Percentiles rank a stretch among this genome's conserved stretches.
phyloP scores from a whole-genome alignment of 2,113 vertebrate species.

The Neogobius melanostomus region DNA sequence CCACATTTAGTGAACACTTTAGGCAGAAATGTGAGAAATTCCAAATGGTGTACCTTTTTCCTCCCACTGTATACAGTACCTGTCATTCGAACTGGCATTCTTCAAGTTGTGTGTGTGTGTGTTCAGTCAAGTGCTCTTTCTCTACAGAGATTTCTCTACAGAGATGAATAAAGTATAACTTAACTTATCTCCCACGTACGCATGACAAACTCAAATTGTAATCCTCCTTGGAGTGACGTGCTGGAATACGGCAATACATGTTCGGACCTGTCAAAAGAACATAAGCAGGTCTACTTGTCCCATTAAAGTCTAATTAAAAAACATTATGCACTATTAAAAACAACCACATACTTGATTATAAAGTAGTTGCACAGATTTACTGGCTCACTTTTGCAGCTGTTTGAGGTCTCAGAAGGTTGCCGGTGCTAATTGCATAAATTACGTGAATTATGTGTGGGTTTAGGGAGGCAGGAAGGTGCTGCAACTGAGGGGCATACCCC shows the following conservation, averaged over 20 bases:
- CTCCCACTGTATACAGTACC: too few relatives aligned
- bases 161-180: too few relatives aligned
- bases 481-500: slow-evolving; percentile 21
- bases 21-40: too few relatives aligned
- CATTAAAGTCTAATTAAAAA: slow-evolving; percentile 44
- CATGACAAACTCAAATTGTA: slow-evolving; percentile 50
- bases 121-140: slow-evolving; percentile 26
- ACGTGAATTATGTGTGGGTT: slow-evolving; percentile 56
- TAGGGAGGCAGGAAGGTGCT: slow-evolving; percentile 36
- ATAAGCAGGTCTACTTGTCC: slow-evolving; percentile 16
- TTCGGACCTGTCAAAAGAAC: slow-evolving; percentile 20
- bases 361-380: slow-evolving; percentile 39
- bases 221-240: slow-evolving; percentile 43
- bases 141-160: too few relatives aligned
- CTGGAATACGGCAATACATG: slow-evolving; percentile 10
- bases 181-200: slow-evolving; percentile 38
- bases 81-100: too few relatives aligned
- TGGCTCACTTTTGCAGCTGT: slow-evolving; percentile 42
- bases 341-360: slow-evolving; percentile 34
- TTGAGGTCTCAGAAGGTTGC: slow-evolving; percentile 22
- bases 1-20: too few relatives aligned
- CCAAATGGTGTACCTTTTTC: too few relatives aligned
- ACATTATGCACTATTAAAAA: slow-evolving; percentile 50
- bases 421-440: slow-evolving; percentile 56
- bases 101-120: neutral